These are phyloP conservation scores for Arvicanthis niloticus DNA, from an alignment of 2,113 vertebrate species.

Conservation along the genomic window DNA sequence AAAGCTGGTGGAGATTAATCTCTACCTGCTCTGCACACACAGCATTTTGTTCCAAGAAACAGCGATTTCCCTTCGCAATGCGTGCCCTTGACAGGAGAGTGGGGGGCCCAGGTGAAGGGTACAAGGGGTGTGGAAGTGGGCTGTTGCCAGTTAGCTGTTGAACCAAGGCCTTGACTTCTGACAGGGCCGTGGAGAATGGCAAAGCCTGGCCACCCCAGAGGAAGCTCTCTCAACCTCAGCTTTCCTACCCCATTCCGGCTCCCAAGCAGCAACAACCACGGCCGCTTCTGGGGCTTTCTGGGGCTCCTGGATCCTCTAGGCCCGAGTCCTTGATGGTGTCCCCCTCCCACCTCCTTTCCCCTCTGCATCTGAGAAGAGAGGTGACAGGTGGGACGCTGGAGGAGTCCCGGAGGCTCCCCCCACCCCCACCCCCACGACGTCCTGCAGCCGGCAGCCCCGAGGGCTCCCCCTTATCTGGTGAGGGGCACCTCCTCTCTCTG, in stretches of 20 bases:
- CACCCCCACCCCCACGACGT: conserved; percentile 19
- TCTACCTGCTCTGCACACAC: conserved; percentile 82
- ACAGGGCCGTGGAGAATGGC: neutral
- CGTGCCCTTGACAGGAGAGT: conserved; percentile 59
- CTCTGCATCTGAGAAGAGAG: conserved; percentile 49
- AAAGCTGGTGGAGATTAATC: conserved; percentile 80
- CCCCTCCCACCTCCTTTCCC: neutral
- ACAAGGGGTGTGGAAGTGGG: neutral
- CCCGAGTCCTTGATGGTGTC: conserved; percentile 3
- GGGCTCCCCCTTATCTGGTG: conserved; percentile 93
- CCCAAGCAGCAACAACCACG: conserved; percentile 25
- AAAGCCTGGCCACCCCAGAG: neutral
- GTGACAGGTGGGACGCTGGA: conserved; percentile 64
- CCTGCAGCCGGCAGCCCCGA: conserved; percentile 74
- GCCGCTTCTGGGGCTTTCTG: conserved; percentile 16
- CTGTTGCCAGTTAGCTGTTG: conserved; percentile 54
- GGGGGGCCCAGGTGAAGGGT: neutral
- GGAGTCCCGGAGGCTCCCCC: conserved; percentile 38
- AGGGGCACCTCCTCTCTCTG: conserved; percentile 98
- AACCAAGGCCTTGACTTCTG: neutral
- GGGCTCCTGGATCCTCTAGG: conserved; percentile 65
- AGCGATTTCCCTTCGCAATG: conserved; percentile 83
- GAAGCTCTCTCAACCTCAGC: conserved; percentile 29
- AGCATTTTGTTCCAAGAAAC: conserved; percentile 77
- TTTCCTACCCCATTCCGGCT: conserved; percentile 43